Evolutionary conservation across 2,113 vertebrate genomes (phyloP).

Genomic region (Xenopus borealis): DNA sequence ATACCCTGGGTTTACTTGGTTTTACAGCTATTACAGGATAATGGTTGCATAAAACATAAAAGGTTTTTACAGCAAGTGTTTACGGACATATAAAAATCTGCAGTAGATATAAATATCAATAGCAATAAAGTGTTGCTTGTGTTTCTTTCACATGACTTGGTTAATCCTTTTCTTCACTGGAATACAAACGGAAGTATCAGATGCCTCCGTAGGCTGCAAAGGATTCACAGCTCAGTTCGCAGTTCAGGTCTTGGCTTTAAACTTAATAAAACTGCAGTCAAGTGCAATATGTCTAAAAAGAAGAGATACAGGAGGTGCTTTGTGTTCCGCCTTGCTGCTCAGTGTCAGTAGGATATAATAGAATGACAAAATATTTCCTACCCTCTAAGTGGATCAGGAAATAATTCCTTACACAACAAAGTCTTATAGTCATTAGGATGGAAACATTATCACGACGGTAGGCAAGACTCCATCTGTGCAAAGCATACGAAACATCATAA

Average conservation of each 20-base stretch:
- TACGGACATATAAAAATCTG: too few relatives aligned
- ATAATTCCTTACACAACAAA: conserved; percentile 20
- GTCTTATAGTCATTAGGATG: conserved; percentile 11
- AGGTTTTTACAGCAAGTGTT: too few relatives aligned
- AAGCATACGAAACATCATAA: background rate
- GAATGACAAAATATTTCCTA: conserved; percentile 9
- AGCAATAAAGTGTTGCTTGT: too few relatives aligned
- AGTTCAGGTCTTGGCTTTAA: conserved; percentile 27
- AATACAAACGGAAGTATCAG: background rate
- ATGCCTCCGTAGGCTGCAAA: conserved; percentile 14
- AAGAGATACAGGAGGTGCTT: background rate
- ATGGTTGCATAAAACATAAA: too few relatives aligned
- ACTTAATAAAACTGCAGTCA: conserved; percentile 6
- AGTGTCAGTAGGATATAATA: background rate
- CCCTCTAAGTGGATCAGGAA: conserved; percentile 7
- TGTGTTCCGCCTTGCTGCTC: background rate
- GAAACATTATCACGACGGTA: conserved; percentile 7
- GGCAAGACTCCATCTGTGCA: conserved; percentile 8
- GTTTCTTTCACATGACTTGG: too few relatives aligned
- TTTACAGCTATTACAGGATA: too few relatives aligned
- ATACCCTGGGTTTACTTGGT: too few relatives aligned
- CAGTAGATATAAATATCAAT: too few relatives aligned
- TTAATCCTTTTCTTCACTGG: too few relatives aligned
- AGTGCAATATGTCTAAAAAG: background rate
- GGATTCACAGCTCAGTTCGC: conserved; percentile 10